A percentile compares a stretch with the other conserved stretches of the same genome.
Evolutionary conservation across 2,797 vertebrate genomes (phyloP).

Genomic region (Coregonus sp.): DNA sequence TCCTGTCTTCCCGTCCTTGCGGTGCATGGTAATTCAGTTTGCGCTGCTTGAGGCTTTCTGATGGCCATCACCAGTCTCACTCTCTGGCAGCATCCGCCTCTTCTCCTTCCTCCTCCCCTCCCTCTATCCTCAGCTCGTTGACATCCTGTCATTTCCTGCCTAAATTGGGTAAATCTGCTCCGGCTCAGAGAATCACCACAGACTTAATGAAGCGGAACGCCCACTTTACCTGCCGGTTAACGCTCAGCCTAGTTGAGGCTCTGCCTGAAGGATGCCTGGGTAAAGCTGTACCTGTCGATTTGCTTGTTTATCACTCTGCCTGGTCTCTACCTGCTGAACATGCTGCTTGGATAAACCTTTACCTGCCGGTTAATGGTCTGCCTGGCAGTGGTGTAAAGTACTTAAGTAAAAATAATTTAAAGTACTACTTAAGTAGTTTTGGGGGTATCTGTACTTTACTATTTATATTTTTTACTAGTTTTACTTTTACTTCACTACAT

Average conservation of each 20-base stretch:
- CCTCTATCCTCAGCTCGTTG: slow-evolving; percentile 14
- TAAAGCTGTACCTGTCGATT: neutral
- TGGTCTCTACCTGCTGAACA: neutral
- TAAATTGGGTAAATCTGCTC: slow-evolving; percentile 61
- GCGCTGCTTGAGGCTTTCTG: slow-evolving; percentile 30
- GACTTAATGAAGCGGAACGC: slow-evolving; percentile 59
- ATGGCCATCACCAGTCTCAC: slow-evolving; percentile 39
- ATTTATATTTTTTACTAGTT: too few species aligned
- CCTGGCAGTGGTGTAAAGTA: slow-evolving; percentile 26
- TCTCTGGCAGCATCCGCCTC: slow-evolving; percentile 3
- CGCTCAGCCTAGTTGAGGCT: neutral
- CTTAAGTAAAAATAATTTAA: too few species aligned
- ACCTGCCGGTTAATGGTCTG: neutral
- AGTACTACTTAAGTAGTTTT: too few species aligned
- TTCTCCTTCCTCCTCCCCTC: slow-evolving; percentile 17
- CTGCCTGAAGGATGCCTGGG: neutral
- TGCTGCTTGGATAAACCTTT: too few species aligned
- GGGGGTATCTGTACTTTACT: too few species aligned
- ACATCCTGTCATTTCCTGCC: slow-evolving; percentile 61
- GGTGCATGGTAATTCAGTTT: slow-evolving; percentile 29
- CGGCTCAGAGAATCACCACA: slow-evolving; percentile 44
- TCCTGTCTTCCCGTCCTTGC: slow-evolving; percentile 25
- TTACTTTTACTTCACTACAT: too few species aligned
- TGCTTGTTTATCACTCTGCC: neutral
- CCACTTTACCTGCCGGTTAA: slow-evolving; percentile 53